Evolutionary conservation across 2,113 vertebrate species (phyloP).

Genomic region (Otis tarda): DNA sequence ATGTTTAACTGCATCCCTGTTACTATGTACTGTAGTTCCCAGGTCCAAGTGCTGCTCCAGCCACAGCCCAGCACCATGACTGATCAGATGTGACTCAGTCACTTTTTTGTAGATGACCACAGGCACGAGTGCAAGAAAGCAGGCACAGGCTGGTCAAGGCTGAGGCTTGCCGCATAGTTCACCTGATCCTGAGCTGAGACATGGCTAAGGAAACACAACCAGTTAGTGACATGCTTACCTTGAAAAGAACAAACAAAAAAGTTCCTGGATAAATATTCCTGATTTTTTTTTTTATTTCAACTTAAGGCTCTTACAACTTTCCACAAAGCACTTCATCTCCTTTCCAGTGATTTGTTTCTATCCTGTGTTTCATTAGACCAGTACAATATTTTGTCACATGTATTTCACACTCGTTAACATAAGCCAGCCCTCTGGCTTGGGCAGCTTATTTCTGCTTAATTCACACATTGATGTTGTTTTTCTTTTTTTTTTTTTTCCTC

Average conservation of each 20-base stretch:
- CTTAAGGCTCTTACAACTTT: not conserved
- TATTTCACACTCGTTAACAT: not conserved
- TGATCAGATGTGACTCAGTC: not conserved
- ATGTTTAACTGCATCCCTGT: not conserved
- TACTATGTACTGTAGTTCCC: not conserved
- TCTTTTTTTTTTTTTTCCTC: not conserved
- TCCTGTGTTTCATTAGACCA: not conserved
- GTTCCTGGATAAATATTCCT: not conserved
- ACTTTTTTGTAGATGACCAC: not conserved
- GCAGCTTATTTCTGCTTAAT: not conserved
- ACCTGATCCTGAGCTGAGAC: not conserved
- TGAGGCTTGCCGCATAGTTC: not conserved
- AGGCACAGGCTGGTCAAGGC: not conserved
- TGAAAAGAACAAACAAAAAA: not conserved
- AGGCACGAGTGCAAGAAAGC: not conserved
- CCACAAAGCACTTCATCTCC: not conserved
- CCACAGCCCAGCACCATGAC: accelerated
- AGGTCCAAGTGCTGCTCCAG: not conserved
- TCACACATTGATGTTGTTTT: not conserved
- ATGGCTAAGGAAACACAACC: not conserved
- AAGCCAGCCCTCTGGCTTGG: not conserved
- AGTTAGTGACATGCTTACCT: not conserved
- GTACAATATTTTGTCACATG: not conserved
- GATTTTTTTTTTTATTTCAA: not conserved
- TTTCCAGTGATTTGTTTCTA: not conserved